Evolutionary conservation across 2,888 invertebrate species (phyloP).

Genomic region (Caenorhabditis sinica): DNA sequence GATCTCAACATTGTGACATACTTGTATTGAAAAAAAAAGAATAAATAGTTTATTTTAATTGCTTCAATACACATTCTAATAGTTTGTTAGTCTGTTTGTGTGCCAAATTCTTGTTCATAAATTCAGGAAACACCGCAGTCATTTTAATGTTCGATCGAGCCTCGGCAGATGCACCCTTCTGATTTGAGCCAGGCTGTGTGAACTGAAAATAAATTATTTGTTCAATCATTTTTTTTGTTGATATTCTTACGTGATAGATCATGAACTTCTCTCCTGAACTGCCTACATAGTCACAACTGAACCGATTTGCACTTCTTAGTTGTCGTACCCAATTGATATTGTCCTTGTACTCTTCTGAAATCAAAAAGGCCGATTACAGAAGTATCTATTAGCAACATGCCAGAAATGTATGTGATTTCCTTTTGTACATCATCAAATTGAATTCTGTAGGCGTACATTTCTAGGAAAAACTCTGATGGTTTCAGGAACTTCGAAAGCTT

Average conservation of each 20-base stretch:
- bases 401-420: slow-evolving; percentile 52
- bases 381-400: neutral
- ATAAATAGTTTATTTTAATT: slow-evolving; percentile 25
- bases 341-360: slow-evolving; percentile 48
- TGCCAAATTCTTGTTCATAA: slow-evolving; percentile 60
- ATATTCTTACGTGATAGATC: slow-evolving; percentile 51
- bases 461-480: slow-evolving; percentile 56
- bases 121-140: slow-evolving; percentile 57
- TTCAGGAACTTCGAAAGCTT: slow-evolving; percentile 34
- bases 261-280: slow-evolving; percentile 46
- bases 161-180: neutral
- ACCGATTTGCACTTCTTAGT: slow-evolving; percentile 40
- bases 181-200: neutral
- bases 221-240: neutral
- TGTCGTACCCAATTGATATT: slow-evolving; percentile 45
- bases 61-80: slow-evolving; percentile 47
- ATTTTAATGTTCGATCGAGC: slow-evolving; percentile 39
- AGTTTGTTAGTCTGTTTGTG: slow-evolving; percentile 52
- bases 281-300: slow-evolving; percentile 52
- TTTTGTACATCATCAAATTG: slow-evolving; percentile 50
- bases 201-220: neutral
- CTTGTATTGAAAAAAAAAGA: neutral
- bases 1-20: neutral
- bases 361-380: neutral
- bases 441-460: slow-evolving; percentile 59